These are phyloP conservation scores for Agonopterix alstromeriana DNA, from an alignment of 2,888 invertebrate species.

Conservation along the genomic window DNA sequence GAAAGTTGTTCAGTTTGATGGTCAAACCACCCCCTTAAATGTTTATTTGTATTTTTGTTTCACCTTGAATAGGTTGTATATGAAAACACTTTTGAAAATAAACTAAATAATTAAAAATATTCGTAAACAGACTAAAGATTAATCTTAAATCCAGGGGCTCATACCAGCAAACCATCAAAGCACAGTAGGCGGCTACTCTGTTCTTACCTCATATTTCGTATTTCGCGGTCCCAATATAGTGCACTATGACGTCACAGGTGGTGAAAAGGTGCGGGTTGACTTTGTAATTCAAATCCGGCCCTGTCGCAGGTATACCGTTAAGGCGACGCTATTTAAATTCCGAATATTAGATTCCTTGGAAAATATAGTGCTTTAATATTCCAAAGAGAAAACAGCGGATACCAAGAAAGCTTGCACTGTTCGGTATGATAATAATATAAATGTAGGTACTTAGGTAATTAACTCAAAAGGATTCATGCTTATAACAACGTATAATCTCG, in stretches of 20 bases:
- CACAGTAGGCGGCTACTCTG: constrained; percentile 20
- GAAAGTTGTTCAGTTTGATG: too few species aligned
- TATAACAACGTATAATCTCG: background rate
- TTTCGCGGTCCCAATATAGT: constrained; percentile 5
- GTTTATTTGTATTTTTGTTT: too few species aligned
- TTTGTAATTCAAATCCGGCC: constrained; percentile 68
- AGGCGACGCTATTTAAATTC: constrained; percentile 59
- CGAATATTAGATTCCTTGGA: constrained; percentile 55
- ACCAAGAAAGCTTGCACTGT: background rate
- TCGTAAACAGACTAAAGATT: too few species aligned
- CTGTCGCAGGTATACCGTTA: constrained; percentile 35
- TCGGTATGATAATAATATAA: background rate
- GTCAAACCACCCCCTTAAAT: too few species aligned
- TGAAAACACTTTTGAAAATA: too few species aligned
- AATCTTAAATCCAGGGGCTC: constrained; percentile 25
- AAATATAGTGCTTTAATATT: constrained; percentile 43
- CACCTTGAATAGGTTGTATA: too few species aligned
- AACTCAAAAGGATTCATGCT: background rate
- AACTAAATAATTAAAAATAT: too few species aligned
- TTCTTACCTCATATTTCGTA: constrained; percentile 18
- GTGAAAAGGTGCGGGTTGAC: constrained; percentile 48
- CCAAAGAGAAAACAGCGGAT: constrained; percentile 13
- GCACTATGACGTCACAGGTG: constrained; percentile 32
- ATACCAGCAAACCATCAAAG: constrained; percentile 24
- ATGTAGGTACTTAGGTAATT: background rate